Base-by-base conservation (phyloP, 2,113 vertebrate genomes). In the Taxidea taxus region DNA sequence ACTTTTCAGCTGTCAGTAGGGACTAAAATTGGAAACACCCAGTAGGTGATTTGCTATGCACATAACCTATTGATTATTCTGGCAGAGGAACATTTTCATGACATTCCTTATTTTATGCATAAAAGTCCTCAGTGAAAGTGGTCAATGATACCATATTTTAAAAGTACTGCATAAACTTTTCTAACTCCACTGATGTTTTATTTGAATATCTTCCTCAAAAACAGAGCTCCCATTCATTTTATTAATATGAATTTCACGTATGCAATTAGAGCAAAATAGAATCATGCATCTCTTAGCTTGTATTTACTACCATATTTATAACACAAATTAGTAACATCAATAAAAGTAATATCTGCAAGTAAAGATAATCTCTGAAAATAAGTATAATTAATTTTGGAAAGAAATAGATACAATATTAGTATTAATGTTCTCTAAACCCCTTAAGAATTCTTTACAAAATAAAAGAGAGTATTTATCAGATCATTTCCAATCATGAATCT, bases 191-290 rank as follows among this genome's bases (percentile, higher is more conserved):
- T 85, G 54, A 85, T 85, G 60, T 56, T 95, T 92, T 85, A 97
- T 70, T 90, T 96, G 68, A 91, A 84, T 58, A 27, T 25, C 51
- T 93, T 64, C 70, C 21, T 90, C 74, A 91, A 42, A 95, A 80
- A 96, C 78, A 92, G 72, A 95, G 27, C 7, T 70, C 51, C n/a
- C 13, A 60, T 97, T 96, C 51, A 95, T 96, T 92, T 97, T 47
- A 85, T 77, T 92, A 47, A 72, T 60, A 75, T 66, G 51, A 93
- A 97, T 51, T 92, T 81, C 47, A 34, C 89, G 14, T 75, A 77
- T 64, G 9, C 95, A 97, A 91, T 94, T 86, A 91, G 60, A 21
- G 3, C 6, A 97, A 95, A 96, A 95, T 82, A 74, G 81, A 94
- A n/a, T 92, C 66, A 97, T 95, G 96, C 54, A 92, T 95, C 54